Conservation (phyloP, 1,140 invertebrate species). For the Pogonomyrmex barbatus region DNA sequence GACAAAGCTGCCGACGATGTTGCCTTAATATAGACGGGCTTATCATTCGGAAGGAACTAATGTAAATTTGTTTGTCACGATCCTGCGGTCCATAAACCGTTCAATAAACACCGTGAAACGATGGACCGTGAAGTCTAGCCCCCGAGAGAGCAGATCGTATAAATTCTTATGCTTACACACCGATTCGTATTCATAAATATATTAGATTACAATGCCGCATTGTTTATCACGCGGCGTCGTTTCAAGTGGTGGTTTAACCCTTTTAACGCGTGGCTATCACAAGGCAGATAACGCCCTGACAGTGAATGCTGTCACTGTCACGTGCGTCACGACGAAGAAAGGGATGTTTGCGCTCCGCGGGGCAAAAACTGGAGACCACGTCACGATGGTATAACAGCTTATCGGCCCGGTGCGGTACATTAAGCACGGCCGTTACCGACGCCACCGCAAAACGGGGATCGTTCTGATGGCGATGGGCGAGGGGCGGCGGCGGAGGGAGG, state of each 20-base stretch:
- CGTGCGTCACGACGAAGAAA: conserved; percentile 72
- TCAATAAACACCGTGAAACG: conserved; percentile 28
- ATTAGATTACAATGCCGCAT: background rate
- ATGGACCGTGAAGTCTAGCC: background rate
- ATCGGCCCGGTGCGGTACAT: conserved; percentile 77
- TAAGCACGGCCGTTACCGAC: conserved; percentile 77
- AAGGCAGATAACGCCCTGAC: conserved; percentile 70
- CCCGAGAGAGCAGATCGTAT: background rate
- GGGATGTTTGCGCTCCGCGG: conserved; percentile 72
- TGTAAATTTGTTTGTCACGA: conserved; percentile 50
- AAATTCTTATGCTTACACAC: background rate
- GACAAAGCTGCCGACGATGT: conserved; percentile 29
- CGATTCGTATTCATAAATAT: background rate
- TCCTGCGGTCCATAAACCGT: conserved; percentile 41
- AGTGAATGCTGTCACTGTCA: conserved; percentile 69
- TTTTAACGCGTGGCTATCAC: conserved; percentile 2
- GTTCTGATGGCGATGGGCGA: conserved; percentile 56
- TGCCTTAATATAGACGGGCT: conserved; percentile 53
- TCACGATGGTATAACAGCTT: conserved; percentile 75
- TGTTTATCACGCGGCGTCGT: background rate
- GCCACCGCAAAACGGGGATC: conserved; percentile 74
- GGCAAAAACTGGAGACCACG: conserved; percentile 78
- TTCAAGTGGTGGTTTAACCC: conserved; percentile 33
- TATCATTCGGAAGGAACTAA: conserved; percentile 49
- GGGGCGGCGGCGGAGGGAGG: conserved; percentile 9